Evolutionary conservation across 1,140 invertebrate genomes (phyloP), one percentile per base, ranked within the genome.

Genomic region (Ganaspis sp.): DNA sequence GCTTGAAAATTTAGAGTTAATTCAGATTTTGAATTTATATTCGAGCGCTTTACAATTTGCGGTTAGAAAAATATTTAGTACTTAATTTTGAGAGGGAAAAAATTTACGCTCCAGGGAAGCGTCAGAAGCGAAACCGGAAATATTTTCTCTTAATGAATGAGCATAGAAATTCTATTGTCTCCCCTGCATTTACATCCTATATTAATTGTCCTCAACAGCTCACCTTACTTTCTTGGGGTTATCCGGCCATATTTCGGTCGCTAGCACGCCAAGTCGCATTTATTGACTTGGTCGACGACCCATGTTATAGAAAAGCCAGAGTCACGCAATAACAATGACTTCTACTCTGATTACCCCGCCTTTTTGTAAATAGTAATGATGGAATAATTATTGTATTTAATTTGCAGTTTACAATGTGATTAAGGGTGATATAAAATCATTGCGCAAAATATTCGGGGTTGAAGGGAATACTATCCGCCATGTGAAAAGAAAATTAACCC

Each of bases 211-310:
- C n/a, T 49, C 8, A 49, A 49, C 45, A 49, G 17, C 45, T 49
- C 45, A 49, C 45, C 15, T 49, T 17, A 49, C 45, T 49, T 49
- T 49, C 17, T 3, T 49, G 45, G 45, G 45, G 45, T 49, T 49
- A 49, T 49, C 45, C 45, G 45, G 45, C 45, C 45, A 49, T 49
- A n/a, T 49, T 49, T 49, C 45, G 45, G 45, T n/a, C 45, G 45
- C 45, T 49, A n/a, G 45, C 45, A 49, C 45, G 45, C 45, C 45
- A 49, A 49, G 45, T 49, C 15, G 45, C 45, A 49, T 49, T 49
- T 49, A 49, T 49, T 49, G 45, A 49, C 45, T 49, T 49, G 45
- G 45, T n/a, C 45, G 45, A 17, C 45, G 45, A 49, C 45, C 45
- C 45, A 49, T 49, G 45, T 49, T 49, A 49, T 49, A 49, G 45